Percentiles rank a stretch among this genome's conserved stretches.
Evolutionary conservation across 2,888 invertebrate genomes (phyloP).

Genomic region (Apamea anceps): DNA sequence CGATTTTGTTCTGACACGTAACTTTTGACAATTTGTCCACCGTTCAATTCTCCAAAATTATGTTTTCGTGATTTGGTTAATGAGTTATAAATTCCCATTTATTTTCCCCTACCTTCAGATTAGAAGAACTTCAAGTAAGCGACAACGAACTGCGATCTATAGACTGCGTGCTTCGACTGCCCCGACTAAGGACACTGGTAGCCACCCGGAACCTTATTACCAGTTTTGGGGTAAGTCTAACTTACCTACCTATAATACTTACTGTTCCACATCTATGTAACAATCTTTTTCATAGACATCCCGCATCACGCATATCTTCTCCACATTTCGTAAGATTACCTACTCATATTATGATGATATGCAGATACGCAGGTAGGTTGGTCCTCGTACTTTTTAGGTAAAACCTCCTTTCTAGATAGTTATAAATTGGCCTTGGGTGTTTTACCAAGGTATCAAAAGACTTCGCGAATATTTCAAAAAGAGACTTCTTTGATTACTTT

Average conservation of each 20-base stretch:
- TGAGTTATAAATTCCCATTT: not conserved
- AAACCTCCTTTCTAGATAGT: not conserved
- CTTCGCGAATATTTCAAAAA: not conserved
- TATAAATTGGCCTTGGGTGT: not conserved
- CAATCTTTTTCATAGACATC: not conserved
- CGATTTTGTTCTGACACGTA: not conserved
- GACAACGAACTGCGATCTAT: slow-evolving; percentile 93
- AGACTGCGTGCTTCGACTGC: slow-evolving; percentile 90
- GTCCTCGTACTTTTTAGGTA: not conserved
- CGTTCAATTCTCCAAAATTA: not conserved
- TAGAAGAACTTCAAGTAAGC: slow-evolving; percentile 93
- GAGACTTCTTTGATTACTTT: not conserved
- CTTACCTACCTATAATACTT: not conserved
- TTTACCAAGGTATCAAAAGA: not conserved
- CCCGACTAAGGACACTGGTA: slow-evolving; percentile 90
- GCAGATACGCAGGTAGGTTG: not conserved
- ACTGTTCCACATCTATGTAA: not conserved
- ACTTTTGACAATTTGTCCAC: not conserved
- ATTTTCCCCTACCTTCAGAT: slow-evolving; percentile 82
- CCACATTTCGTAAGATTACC: not conserved
- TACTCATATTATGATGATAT: not conserved
- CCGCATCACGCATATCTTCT: not conserved
- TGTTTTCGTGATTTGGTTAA: not conserved
- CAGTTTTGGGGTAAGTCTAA: slow-evolving; percentile 78
- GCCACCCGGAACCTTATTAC: slow-evolving; percentile 84